Conservation (phyloP, 23 tunicate species). For the Trididemnum miniatum region DNA sequence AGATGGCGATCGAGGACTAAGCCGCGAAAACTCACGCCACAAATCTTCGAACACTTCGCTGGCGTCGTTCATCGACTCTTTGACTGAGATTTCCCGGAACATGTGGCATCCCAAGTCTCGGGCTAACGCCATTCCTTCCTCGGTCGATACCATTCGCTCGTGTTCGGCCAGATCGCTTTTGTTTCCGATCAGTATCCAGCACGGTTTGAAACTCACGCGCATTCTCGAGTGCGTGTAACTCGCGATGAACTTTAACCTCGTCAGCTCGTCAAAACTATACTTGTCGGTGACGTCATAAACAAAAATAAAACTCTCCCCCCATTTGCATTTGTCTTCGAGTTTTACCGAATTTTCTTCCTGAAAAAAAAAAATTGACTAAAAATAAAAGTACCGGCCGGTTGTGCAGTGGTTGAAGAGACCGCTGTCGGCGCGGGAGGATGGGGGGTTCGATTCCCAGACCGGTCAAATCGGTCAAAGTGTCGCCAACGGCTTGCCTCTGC, state of each 20-base stretch:
- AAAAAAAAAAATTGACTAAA: neutral
- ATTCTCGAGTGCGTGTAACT: constrained; percentile 63
- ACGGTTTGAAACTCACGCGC: constrained; percentile 58
- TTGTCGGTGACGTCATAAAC: constrained; percentile 88
- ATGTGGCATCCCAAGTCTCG: constrained; percentile 70
- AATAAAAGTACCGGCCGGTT: too few relatives aligned
- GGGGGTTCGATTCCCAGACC: too few relatives aligned
- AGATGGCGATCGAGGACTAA: constrained; percentile 77
- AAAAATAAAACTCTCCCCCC: constrained; percentile 79
- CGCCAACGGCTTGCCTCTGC: too few relatives aligned
- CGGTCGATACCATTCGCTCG: constrained; percentile 61
- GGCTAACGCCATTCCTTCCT: constrained; percentile 74
- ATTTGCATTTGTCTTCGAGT: constrained; percentile 81
- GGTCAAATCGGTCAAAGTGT: too few relatives aligned
- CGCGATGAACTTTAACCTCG: constrained; percentile 71
- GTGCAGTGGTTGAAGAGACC: too few relatives aligned
- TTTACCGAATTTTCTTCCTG: constrained; percentile 65
- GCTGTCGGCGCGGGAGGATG: too few relatives aligned
- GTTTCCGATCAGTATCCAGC: constrained; percentile 69
- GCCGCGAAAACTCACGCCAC: constrained; percentile 69
- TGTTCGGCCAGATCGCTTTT: constrained; percentile 63
- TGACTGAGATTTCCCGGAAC: constrained; percentile 87
- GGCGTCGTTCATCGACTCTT: constrained; percentile 72
- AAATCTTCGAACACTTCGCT: constrained; percentile 60
- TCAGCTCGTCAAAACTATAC: constrained; percentile 79